A percentile compares a stretch with the other conserved stretches of the same genome.
Evolutionary conservation across 2,888 invertebrate genomes (phyloP).

Genomic region (Phortica okadai): DNA sequence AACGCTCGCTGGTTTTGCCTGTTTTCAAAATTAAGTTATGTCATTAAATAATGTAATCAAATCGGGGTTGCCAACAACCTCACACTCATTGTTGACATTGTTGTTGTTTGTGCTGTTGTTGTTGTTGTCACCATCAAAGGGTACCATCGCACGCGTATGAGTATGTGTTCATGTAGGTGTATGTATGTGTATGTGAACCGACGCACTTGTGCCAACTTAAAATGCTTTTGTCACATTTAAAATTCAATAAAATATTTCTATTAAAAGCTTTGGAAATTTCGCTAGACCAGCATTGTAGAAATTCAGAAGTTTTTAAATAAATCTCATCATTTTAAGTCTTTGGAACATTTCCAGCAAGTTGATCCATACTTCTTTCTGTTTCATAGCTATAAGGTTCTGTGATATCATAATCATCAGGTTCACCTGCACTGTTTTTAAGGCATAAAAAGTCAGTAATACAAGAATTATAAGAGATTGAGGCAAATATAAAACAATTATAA

Average conservation of each 20-base stretch:
- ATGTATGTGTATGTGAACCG: background rate
- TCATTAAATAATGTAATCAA: conserved; percentile 30
- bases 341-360: no score
- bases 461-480: no score
- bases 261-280: background rate
- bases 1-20: conserved; percentile 60
- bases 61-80: background rate
- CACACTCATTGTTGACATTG: background rate
- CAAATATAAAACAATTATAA: no score
- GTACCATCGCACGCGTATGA: background rate
- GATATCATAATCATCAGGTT: no score
- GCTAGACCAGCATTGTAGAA: background rate
- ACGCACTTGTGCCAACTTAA: conserved; percentile 11
- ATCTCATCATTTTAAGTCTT: no score
- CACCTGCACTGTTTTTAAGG: no score
- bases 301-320: no score
- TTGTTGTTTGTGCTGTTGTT: conserved; percentile 1
- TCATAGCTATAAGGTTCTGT: no score
- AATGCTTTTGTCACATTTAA: conserved; percentile 16
- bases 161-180: background rate
- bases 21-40: conserved; percentile 31
- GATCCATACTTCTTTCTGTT: no score
- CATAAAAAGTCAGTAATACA: no score
- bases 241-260: background rate
- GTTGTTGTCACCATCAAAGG: conserved; percentile 1